Conservation (phyloP, 2,113 vertebrate species). For the Pitta sordida region DNA sequence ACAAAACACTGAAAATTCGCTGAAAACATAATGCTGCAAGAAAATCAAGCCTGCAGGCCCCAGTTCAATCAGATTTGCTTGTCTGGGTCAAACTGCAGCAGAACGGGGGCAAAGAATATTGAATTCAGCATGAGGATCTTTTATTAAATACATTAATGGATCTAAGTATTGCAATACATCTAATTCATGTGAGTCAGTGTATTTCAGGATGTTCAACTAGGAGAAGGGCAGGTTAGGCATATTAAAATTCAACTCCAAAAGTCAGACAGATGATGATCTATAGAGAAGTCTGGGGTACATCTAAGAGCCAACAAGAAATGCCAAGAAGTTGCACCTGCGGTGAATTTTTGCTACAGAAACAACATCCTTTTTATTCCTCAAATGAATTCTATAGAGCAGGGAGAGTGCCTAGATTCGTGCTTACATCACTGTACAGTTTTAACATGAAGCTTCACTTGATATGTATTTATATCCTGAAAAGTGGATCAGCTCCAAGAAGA, state of each 20-base stretch:
- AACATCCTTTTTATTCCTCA: neutral
- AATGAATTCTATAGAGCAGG: neutral
- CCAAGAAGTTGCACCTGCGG: neutral
- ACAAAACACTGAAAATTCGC: neutral
- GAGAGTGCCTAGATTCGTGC: neutral
- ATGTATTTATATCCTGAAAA: slow-evolving; percentile 24
- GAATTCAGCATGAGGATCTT: neutral
- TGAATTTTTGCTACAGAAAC: neutral
- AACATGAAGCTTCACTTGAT: neutral
- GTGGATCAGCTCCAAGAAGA: slow-evolving; percentile 24
- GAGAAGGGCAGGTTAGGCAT: neutral
- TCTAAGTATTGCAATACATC: neutral
- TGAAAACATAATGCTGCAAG: neutral
- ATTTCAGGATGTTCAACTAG: neutral
- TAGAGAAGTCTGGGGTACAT: neutral
- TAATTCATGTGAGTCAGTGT: neutral
- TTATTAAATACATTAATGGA: neutral
- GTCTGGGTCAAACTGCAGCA: neutral
- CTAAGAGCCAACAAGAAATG: neutral
- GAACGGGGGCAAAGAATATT: neutral
- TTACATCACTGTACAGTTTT: neutral
- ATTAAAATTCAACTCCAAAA: neutral
- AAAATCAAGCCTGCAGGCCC: neutral
- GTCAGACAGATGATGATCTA: neutral
- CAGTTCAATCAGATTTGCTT: neutral